A percentile compares a stretch with the other conserved stretches of the same genome.
Evolutionary conservation across 2,888 invertebrate genomes (phyloP).

Genomic region (Junonia oenone): DNA sequence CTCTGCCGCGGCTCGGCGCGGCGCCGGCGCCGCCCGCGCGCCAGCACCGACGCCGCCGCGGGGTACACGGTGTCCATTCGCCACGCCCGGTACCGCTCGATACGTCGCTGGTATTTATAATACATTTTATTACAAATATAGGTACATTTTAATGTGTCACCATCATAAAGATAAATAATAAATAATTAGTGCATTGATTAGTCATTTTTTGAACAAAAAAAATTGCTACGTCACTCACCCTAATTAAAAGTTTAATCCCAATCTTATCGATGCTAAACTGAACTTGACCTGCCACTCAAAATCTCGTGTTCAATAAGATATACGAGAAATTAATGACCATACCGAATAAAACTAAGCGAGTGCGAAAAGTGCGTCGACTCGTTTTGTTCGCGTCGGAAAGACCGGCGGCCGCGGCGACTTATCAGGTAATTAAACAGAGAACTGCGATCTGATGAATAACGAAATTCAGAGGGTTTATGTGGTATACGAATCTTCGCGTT

Average conservation of each 20-base stretch:
- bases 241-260: background rate
- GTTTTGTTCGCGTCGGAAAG: background rate
- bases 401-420: background rate
- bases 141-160: too few species aligned
- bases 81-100: background rate
- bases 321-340: background rate
- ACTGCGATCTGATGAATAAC: background rate
- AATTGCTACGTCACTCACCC: background rate
- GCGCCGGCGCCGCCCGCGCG: conserved; percentile 60
- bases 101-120: background rate
- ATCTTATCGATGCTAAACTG: background rate
- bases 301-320: background rate
- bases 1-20: conserved; percentile 39
- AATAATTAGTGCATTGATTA: background rate
- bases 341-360: background rate
- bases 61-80: conserved; percentile 84
- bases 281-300: background rate
- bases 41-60: conserved; percentile 82
- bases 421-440: background rate
- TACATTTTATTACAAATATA: background rate
- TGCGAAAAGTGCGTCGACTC: background rate
- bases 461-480: background rate
- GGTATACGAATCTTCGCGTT: background rate
- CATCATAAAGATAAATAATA: too few species aligned
- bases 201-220: background rate